Evolutionary conservation across 2,888 invertebrate genomes (phyloP).

Genomic region (Temnothorax rugatulus): DNA sequence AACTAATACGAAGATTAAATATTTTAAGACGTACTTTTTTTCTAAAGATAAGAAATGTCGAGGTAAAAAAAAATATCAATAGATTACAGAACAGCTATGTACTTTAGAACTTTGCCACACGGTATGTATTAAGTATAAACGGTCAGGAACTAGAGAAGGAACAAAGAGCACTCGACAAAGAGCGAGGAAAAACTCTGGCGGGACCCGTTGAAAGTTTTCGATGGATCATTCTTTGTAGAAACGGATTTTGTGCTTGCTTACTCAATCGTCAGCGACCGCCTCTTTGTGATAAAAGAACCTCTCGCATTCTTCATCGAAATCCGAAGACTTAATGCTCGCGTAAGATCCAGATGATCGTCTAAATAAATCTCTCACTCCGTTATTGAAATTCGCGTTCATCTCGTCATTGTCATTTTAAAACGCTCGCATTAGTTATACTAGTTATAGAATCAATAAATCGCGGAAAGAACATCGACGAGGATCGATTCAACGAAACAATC

Average conservation of each 20-base stretch:
- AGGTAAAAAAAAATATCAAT: background rate
- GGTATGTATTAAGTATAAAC: background rate
- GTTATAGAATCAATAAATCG: background rate
- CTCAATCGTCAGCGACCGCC: background rate
- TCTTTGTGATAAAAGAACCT: background rate
- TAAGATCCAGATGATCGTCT: background rate
- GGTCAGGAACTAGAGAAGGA: background rate
- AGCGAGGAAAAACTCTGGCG: background rate
- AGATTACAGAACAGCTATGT: background rate
- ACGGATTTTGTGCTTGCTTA: background rate
- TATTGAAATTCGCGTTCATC: background rate
- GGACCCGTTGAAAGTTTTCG: background rate
- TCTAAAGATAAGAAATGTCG: background rate
- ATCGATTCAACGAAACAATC: background rate
- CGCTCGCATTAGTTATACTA: background rate
- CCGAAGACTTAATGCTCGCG: background rate
- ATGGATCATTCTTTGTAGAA: background rate
- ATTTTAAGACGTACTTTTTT: background rate
- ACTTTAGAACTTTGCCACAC: background rate
- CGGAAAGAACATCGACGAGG: background rate
- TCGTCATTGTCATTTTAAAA: background rate
- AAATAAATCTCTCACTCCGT: background rate
- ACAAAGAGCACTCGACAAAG: slow-evolving; percentile 44
- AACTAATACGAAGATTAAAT: background rate
- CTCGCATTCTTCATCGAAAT: background rate